These are phyloP conservation scores for Syngnathoides biaculeatus DNA, from an alignment of 2,113 vertebrate species.

Conservation along the genomic window DNA sequence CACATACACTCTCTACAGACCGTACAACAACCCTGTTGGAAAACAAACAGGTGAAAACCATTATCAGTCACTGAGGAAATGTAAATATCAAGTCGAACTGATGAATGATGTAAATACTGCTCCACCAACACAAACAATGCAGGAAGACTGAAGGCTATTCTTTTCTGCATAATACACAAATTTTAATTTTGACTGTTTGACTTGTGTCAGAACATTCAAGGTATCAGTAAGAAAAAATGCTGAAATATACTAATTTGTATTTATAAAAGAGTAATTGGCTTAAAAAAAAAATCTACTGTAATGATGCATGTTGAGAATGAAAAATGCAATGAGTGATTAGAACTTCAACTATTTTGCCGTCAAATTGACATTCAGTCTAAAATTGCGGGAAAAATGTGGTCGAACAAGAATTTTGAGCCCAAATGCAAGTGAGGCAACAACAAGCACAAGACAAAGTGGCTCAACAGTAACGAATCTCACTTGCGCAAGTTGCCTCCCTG, in stretches of 20 bases:
- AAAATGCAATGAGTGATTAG: neutral
- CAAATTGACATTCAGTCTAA: neutral
- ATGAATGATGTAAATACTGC: neutral
- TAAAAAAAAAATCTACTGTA: too few relatives aligned
- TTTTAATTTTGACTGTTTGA: neutral
- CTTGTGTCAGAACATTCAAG: neutral
- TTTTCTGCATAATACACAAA: neutral
- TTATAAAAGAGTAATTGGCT: neutral
- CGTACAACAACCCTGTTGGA: conserved; percentile 26
- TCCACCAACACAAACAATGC: neutral
- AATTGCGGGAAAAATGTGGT: neutral
- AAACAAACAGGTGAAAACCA: conserved; percentile 25
- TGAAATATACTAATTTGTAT: neutral
- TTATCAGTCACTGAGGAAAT: conserved; percentile 8
- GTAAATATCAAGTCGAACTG: neutral
- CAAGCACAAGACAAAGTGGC: neutral
- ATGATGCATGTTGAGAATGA: neutral
- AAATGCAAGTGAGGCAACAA: neutral
- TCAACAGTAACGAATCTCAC: neutral
- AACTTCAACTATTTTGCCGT: neutral
- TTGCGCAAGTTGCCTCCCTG: neutral
- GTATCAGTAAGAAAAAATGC: neutral
- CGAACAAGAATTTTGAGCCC: neutral
- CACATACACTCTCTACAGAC: neutral
- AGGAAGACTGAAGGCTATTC: neutral